Evolutionary conservation across 1,140 invertebrate species (phyloP).

Genomic region (Alviniconcha marisindica): DNA sequence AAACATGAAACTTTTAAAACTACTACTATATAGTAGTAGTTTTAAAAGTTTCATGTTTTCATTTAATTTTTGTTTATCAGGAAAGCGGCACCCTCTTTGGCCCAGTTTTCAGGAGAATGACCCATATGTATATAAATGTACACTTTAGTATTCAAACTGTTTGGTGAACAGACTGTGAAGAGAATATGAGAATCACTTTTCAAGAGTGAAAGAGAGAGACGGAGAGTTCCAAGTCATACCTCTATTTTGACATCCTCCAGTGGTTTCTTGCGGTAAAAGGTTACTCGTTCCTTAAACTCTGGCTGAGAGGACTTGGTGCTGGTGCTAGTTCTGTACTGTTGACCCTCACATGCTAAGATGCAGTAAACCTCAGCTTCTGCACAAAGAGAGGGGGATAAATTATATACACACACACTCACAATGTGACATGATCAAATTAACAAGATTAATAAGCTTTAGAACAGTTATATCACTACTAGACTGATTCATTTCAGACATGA

Average conservation of each 20-base stretch:
- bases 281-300: conserved; percentile 76
- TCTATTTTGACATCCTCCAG: conserved; percentile 71
- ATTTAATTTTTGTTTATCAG: no score
- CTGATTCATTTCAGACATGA: no score
- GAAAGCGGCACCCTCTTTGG: no score
- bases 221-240: conserved; percentile 51
- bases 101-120: no score
- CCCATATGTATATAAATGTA: no score
- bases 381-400: neutral
- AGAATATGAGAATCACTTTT: no score
- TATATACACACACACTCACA: neutral
- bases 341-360: conserved; percentile 78
- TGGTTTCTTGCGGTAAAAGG: conserved; percentile 71
- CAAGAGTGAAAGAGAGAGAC: neutral
- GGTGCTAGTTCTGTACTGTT: conserved; percentile 73
- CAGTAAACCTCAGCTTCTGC: conserved; percentile 78
- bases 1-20: no score
- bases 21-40: no score
- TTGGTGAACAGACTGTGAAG: no score
- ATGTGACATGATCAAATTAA: neutral
- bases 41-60: no score
- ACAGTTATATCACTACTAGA: no score
- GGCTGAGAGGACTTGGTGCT: conserved; percentile 77
- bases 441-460: neutral
- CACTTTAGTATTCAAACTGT: no score